Conservation (phyloP, 2,888 invertebrate genomes). For the Volucella bombylans region DNA sequence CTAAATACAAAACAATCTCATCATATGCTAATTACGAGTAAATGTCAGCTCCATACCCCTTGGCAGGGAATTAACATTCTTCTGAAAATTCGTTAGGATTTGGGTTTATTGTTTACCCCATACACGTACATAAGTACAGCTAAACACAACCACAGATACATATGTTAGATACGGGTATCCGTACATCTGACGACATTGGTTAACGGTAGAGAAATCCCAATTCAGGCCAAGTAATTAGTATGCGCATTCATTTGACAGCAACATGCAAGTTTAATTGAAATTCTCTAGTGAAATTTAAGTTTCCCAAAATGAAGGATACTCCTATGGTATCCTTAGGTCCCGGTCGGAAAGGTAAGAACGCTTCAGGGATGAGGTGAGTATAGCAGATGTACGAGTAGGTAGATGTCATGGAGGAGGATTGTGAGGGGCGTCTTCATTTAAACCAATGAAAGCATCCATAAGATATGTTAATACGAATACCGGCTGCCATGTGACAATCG, state of each 20-base stretch:
- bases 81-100: neutral
- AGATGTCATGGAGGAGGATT: neutral
- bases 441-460: slow-evolving; percentile 50
- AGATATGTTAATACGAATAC: slow-evolving; percentile 57
- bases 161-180: neutral
- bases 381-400: no score
- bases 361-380: neutral
- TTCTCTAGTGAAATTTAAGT: slow-evolving; percentile 30
- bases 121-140: neutral
- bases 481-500: slow-evolving; percentile 51
- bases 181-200: neutral
- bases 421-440: slow-evolving; percentile 19
- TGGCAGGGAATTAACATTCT: neutral
- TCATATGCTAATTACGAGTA: slow-evolving; percentile 14
- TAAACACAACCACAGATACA: neutral
- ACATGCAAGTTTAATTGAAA: slow-evolving; percentile 63
- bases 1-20: neutral
- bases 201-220: slow-evolving; percentile 12
- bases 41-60: neutral
- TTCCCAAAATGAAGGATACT: slow-evolving; percentile 28
- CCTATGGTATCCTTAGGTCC: no score
- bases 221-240: slow-evolving; percentile 44
- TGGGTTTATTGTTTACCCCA: neutral
- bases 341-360: no score
- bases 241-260: slow-evolving; percentile 54